Percentiles rank a stretch among this genome's conserved stretches.
phyloP scores from a whole-genome alignment of 1,140 invertebrate genomes.

The Tetragonula clypearis region DNA sequence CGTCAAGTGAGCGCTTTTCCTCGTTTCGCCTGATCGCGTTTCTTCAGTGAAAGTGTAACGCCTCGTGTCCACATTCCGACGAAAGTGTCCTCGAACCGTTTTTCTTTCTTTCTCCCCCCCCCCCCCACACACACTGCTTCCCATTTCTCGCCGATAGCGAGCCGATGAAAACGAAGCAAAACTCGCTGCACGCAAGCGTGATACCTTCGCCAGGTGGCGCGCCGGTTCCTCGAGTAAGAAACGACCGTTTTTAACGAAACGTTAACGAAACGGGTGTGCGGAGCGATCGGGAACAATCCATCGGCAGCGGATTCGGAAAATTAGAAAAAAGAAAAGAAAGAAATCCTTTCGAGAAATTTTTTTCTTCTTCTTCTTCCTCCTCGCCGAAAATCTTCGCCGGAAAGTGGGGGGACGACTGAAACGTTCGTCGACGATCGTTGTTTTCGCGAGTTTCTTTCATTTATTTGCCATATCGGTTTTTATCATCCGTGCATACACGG shows the following conservation, averaged over 20 bases:
- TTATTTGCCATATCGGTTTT: too few relatives aligned
- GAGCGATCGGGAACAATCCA: neutral
- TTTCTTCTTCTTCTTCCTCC: too few relatives aligned
- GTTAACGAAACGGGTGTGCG: neutral
- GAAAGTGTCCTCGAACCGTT: neutral
- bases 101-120: too few relatives aligned
- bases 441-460: too few relatives aligned
- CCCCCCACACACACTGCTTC: too few relatives aligned
- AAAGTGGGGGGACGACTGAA: neutral
- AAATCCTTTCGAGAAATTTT: too few relatives aligned
- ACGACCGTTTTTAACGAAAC: constrained; percentile 18
- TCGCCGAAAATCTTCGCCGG: too few relatives aligned
- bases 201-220: constrained; percentile 57
- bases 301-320: neutral
- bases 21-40: neutral
- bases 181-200: neutral
- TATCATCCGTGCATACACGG: neutral
- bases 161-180: neutral
- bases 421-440: neutral
- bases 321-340: fast-evolving
- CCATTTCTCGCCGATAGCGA: too few relatives aligned
- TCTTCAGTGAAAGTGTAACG: constrained; percentile 48
- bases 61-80: neutral
- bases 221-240: neutral
- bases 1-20: neutral